Evolutionary conservation across 2,113 vertebrate species (phyloP), one percentile per base, ranked within the genome.

Genomic region (Peromyscus polionotus): DNA sequence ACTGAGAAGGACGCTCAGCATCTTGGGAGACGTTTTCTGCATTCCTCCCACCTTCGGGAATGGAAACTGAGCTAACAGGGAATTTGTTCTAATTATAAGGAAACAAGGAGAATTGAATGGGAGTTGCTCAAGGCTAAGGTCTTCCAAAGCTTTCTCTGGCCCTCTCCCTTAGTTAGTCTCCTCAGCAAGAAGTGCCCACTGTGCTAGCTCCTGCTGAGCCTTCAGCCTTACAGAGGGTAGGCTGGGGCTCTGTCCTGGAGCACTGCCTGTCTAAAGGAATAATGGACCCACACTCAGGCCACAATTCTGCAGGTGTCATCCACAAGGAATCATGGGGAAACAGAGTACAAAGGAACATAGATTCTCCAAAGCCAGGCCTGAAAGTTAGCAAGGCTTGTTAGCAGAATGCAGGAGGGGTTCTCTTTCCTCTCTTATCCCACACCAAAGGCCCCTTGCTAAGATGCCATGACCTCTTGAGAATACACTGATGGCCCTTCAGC

Each of bases 51-150:
- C 95, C 96, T 96, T 95, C 28, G 22, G 93, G 93, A 98, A 97
- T 98, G 97, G 98, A 97, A 97, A 97, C 79, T 97, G 94, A 96
- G 68, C 97, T 97, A 91, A 94, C n/a, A 76, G 93, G 77, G 94
- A 96, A 96, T 97, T 97, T 95, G 94, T 96, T 96, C 93, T 97
- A 97, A 98, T 98, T 98, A 96, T 75, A 93, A 93, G 90, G 96
- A 97, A 97, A 93, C 96, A 95, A 96, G 93, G 93, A 95, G 94
- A 97, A 96, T 96, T 96, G 94, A 96, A 96, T 88, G 76, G 93
- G 97, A 97, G 91, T 72, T 89, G 59, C 83, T 96, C 97, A 97
- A 96, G 96, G 96, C 84, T 94, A 90, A 93, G 45, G 57, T 93
- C 83, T 87, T 84, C 76, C 19, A 28, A 26, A 54, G 73, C 51